phyloP scores from a whole-genome alignment of 1,140 invertebrate species.

The Colletes gigas region DNA sequence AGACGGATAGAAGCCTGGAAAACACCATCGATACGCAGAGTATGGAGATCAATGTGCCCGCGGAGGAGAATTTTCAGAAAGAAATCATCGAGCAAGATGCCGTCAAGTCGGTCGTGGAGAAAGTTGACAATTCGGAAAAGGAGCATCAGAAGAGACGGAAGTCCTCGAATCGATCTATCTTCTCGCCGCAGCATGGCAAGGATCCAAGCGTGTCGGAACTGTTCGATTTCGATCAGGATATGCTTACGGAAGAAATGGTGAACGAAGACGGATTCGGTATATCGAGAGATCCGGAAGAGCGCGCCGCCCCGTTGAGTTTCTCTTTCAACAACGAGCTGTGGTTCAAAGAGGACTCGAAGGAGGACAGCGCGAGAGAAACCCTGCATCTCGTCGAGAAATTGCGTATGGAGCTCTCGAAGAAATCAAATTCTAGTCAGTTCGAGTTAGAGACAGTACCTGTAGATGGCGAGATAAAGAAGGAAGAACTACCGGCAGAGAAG shows the following conservation, averaged over 20 bases:
- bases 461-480: slow-evolving; percentile 70
- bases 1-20: slow-evolving; percentile 46
- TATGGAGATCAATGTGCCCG: neutral
- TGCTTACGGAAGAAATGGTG: slow-evolving; percentile 83
- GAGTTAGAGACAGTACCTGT: slow-evolving; percentile 71
- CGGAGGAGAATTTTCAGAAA: slow-evolving; percentile 39
- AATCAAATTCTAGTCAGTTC: slow-evolving; percentile 81
- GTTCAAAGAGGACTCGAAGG: slow-evolving; percentile 90
- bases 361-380: slow-evolving; percentile 88
- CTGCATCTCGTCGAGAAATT: slow-evolving; percentile 90
- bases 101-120: slow-evolving; percentile 60
- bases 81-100: slow-evolving; percentile 53
- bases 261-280: slow-evolving; percentile 85
- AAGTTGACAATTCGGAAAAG: slow-evolving; percentile 66
- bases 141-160: slow-evolving; percentile 73
- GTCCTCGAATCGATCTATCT: slow-evolving; percentile 84
- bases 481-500: slow-evolving; percentile 57
- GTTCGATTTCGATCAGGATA: slow-evolving; percentile 86
- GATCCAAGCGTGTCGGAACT: slow-evolving; percentile 83
- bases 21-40: slow-evolving; percentile 16
- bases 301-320: slow-evolving; percentile 83
- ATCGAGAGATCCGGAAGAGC: slow-evolving; percentile 83
- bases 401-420: slow-evolving; percentile 85
- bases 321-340: slow-evolving; percentile 85
- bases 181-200: slow-evolving; percentile 86